Conservation (phyloP, 2,797 vertebrate species). For the Rhadinocentrus ornatus region DNA sequence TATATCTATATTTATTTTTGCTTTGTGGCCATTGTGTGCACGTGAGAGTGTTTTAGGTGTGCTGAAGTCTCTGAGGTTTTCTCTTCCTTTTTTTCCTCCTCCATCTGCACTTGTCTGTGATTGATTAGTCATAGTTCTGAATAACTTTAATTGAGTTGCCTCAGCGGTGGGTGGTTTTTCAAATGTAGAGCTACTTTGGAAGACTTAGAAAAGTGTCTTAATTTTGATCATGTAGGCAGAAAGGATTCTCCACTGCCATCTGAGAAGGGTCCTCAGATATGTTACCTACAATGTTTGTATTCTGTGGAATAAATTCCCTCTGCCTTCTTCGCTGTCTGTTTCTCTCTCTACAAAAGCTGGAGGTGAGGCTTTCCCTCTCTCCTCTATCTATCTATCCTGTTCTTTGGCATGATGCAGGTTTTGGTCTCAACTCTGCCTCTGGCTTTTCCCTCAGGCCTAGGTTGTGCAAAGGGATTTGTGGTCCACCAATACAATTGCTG, state of each 20-base stretch:
- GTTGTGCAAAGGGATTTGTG: conserved; percentile 83
- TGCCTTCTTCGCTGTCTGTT: conserved; percentile 31
- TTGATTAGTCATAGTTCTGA: conserved; percentile 77
- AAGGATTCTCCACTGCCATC: conserved; percentile 54
- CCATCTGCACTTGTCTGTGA: conserved; percentile 68
- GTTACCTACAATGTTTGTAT: conserved; percentile 53
- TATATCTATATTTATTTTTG: conserved; percentile 5
- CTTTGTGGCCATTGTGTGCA: conserved; percentile 18
- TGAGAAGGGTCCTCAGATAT: conserved; percentile 50
- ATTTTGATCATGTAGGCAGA: conserved; percentile 65
- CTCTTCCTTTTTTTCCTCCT: conserved; percentile 61
- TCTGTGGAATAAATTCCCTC: conserved; percentile 29
- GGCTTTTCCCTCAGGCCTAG: conserved; percentile 76
- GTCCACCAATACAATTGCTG: conserved; percentile 70
- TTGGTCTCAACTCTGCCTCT: conserved; percentile 77
- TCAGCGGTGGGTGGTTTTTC: conserved; percentile 68
- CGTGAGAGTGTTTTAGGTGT: conserved; percentile 32
- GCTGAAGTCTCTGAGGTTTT: conserved; percentile 47
- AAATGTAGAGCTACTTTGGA: conserved; percentile 43
- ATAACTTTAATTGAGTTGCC: conserved; percentile 74
- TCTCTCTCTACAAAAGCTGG: conserved; percentile 39
- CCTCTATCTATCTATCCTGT: conserved; percentile 44
- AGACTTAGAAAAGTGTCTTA: conserved; percentile 57
- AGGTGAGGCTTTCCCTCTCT: conserved; percentile 41
- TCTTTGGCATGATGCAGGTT: conserved; percentile 69